A percentile compares a stretch with the other conserved stretches of the same genome.
These are phyloP conservation scores for Trypoxylus dichotomus DNA, from an alignment of 1,140 invertebrate genomes.

Conservation along the genomic window DNA sequence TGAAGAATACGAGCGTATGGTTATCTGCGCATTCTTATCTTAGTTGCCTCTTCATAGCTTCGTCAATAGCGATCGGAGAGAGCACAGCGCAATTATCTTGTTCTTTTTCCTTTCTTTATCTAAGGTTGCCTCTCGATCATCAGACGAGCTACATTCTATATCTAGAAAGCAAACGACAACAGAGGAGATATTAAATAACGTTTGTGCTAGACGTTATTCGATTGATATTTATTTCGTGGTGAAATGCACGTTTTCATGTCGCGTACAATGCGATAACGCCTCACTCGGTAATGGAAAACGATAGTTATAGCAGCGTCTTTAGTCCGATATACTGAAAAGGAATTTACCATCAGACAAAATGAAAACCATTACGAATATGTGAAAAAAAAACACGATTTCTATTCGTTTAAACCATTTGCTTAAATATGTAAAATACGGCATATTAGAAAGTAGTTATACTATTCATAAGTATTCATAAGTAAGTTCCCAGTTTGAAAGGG, in stretches of 20 bases:
- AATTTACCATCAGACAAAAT: no score
- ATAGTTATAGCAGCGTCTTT: no score
- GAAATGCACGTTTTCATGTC: neutral
- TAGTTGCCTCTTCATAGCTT: neutral
- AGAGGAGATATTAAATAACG: constrained; percentile 5
- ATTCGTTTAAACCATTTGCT: no score
- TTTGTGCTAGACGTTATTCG: neutral
- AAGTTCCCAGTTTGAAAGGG: no score
- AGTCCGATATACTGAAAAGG: no score
- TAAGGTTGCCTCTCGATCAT: neutral
- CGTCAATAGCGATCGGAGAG: neutral
- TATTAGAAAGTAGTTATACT: no score
- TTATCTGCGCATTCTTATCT: constrained; percentile 19
- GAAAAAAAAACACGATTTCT: no score
- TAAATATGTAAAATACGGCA: no score
- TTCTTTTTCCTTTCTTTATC: neutral
- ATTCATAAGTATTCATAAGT: no score
- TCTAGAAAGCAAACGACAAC: neutral
- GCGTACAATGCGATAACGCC: neutral
- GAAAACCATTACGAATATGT: no score
- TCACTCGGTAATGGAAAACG: neutral
- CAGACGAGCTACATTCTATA: neutral
- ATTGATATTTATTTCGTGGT: constrained; percentile 4
- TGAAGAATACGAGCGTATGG: neutral
- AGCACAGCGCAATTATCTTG: neutral